Evolutionary conservation across 1,140 invertebrate genomes (phyloP).

Genomic region (Aporrectodea caliginosa): DNA sequence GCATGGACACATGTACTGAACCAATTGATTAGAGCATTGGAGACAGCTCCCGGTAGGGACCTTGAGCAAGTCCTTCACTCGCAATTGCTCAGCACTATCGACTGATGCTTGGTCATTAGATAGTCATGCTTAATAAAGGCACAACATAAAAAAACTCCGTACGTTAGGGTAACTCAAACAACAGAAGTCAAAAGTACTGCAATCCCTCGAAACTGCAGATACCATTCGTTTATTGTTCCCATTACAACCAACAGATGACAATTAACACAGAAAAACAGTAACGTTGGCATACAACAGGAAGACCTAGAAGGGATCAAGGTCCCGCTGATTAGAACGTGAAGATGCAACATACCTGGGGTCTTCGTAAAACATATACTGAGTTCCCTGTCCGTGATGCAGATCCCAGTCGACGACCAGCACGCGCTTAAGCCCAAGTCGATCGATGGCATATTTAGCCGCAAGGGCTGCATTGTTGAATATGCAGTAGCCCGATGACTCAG

Average conservation of each 20-base stretch:
- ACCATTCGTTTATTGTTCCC: neutral
- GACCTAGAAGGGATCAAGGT: neutral
- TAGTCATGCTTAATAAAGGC: no score
- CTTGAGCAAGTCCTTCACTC: no score
- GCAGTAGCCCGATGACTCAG: conserved; percentile 86
- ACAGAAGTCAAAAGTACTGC: neutral
- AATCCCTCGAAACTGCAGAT: neutral
- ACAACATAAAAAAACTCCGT: no score
- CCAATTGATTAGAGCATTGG: no score
- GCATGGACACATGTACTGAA: no score
- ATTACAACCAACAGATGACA: neutral
- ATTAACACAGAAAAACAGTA: conserved; percentile 12
- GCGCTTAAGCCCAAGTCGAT: conserved; percentile 59
- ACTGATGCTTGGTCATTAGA: no score
- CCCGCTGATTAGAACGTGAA: neutral
- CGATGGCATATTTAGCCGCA: conserved; percentile 75
- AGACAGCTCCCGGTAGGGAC: no score
- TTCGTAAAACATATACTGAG: conserved; percentile 90
- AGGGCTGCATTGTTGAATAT: conserved; percentile 96
- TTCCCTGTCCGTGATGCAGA: conserved; percentile 64
- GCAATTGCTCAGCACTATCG: no score
- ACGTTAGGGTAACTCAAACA: neutral
- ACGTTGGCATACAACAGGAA: neutral
- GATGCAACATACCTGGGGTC: conserved; percentile 69
- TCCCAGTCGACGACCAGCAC: conserved; percentile 95